Evolutionary conservation across 30 jellyfish, hydroid and myxozoan species (phyloP).

Genomic region (Rhopilema esculentum): DNA sequence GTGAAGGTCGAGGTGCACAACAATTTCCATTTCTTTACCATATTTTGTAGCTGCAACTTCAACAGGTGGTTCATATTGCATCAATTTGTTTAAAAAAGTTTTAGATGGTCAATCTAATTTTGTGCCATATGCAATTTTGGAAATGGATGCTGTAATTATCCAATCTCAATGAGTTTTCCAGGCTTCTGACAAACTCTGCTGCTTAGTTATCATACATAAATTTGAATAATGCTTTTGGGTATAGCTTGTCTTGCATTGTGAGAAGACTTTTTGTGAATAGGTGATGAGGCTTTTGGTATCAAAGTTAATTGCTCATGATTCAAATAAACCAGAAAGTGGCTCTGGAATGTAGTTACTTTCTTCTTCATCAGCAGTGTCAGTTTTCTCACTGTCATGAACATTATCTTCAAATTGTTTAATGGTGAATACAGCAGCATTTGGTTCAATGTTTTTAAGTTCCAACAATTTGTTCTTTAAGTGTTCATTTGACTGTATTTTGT

Average conservation of each 20-base stretch:
- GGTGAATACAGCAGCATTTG: no score
- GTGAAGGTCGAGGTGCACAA: neutral
- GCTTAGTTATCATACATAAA: slow-evolving; percentile 23
- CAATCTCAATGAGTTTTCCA: slow-evolving; percentile 50
- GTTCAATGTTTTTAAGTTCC: no score
- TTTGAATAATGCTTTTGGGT: slow-evolving; percentile 8
- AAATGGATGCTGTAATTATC: slow-evolving; percentile 43
- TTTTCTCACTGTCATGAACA: no score
- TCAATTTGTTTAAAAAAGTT: slow-evolving; percentile 6
- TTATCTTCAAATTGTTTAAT: no score
- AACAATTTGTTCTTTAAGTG: no score
- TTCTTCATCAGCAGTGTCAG: slow-evolving; percentile 26
- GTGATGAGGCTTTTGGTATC: neutral
- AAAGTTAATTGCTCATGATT: slow-evolving; percentile 12
- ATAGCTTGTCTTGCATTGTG: slow-evolving; percentile 8
- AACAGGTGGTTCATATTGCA: slow-evolving; percentile 30
- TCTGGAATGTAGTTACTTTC: slow-evolving; percentile 42
- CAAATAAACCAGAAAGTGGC: slow-evolving; percentile 49
- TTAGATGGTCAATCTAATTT: slow-evolving; percentile 26
- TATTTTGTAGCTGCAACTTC: slow-evolving; percentile 40
- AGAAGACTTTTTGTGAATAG: slow-evolving; percentile 6
- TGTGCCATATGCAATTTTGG: slow-evolving; percentile 29
- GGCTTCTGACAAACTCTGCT: slow-evolving; percentile 29
- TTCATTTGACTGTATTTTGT: no score
- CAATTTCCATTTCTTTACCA: no score